A percentile compares a stretch with the other conserved stretches of the same genome.
Evolutionary conservation across 2,888 invertebrate genomes (phyloP).

Genomic region (Ectropis crepuscularia): DNA sequence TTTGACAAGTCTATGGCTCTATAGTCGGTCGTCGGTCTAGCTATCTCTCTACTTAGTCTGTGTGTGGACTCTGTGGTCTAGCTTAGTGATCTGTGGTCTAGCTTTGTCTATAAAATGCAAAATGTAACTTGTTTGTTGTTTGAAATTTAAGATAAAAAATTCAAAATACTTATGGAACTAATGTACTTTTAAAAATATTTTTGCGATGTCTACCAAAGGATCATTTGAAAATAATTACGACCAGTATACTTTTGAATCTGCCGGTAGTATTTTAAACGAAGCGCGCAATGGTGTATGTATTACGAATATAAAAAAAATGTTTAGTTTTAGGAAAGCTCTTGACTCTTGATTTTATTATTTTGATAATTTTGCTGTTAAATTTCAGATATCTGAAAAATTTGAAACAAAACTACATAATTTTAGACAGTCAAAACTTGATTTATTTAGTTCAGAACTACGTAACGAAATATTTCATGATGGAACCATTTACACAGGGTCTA

Average conservation of each 20-base stretch:
- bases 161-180: too few species aligned
- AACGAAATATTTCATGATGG: conserved; percentile 82
- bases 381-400: conserved; percentile 79
- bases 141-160: background rate
- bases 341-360: too few species aligned
- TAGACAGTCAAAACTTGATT: conserved; percentile 68
- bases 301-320: background rate
- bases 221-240: conserved; percentile 78
- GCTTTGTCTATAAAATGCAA: too few species aligned
- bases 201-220: conserved; percentile 55
- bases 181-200: too few species aligned
- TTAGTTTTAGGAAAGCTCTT: background rate
- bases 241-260: conserved; percentile 67
- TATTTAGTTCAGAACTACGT: conserved; percentile 70
- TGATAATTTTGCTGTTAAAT: conserved; percentile 31
- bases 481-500: conserved; percentile 90
- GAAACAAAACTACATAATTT: conserved; percentile 66
- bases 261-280: conserved; percentile 63
- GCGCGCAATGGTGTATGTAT: conserved; percentile 54
- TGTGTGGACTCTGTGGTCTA: too few species aligned
- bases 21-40: too few species aligned
- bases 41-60: too few species aligned
- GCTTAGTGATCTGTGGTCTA: too few species aligned
- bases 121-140: too few species aligned
- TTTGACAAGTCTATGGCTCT: too few species aligned